Evolutionary conservation across 2,797 vertebrate species (phyloP).

Genomic region (Etheostoma perlongum): DNA sequence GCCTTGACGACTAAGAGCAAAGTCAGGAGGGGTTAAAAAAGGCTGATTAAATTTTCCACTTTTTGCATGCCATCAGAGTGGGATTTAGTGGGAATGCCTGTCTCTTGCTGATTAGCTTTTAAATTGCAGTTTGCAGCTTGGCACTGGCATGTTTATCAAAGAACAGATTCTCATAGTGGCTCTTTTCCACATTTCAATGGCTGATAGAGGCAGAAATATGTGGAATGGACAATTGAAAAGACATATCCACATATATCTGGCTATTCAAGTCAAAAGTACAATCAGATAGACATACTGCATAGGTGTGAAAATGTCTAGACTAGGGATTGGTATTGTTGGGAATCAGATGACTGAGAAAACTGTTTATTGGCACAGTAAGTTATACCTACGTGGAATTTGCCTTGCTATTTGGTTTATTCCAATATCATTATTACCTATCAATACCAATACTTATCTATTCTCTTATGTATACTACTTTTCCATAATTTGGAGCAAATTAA

Average conservation of each 20-base stretch:
- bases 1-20: constrained; percentile 73
- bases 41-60: constrained; percentile 81
- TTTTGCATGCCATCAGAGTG: constrained; percentile 76
- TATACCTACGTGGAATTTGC: too few relatives aligned
- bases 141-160: constrained; percentile 70
- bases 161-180: constrained; percentile 47
- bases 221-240: constrained; percentile 26
- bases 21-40: constrained; percentile 78
- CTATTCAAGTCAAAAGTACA: neutral
- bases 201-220: constrained; percentile 31
- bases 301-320: too few relatives aligned
- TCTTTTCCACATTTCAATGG: constrained; percentile 45
- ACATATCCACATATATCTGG: neutral
- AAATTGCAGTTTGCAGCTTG: constrained; percentile 74
- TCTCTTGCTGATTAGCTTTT: constrained; percentile 79
- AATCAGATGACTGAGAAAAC: too few relatives aligned
- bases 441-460: too few relatives aligned
- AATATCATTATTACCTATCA: too few relatives aligned
- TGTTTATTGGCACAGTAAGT: too few relatives aligned
- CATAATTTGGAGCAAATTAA: too few relatives aligned
- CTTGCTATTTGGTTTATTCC: too few relatives aligned
- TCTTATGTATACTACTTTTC: too few relatives aligned
- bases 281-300: neutral
- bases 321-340: too few relatives aligned
- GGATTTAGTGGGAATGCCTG: constrained; percentile 76